Evolutionary conservation across 2,797 vertebrate species (phyloP), one percentile per base, ranked within the genome.

Genomic region (Perodicticus potto): DNA sequence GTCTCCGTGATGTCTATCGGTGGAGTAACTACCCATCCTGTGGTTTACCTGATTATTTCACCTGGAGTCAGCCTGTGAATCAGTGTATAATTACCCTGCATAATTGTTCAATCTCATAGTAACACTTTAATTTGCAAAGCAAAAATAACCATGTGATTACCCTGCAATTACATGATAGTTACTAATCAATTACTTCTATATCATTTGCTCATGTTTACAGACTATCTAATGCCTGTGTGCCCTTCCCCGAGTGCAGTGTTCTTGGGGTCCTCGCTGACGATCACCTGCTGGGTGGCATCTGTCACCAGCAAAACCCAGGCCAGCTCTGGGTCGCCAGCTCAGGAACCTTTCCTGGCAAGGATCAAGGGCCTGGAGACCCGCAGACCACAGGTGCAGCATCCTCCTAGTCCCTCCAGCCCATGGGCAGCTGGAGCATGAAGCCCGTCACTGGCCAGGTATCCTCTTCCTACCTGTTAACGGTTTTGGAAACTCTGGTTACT

Each of bases 61-160:
- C 95, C 94, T 87, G 17, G 93, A 73, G 20, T 83, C 89, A 69
- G 70, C 13, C n/a, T 86, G 91, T 96, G 97, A 95, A 96, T 97
- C 82, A 0, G 0, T 59, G 76, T 61, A 91, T 98, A 98, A 98
- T 97, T 98, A 95, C 97, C 97, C 97, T 25, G 4, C 83, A 89
- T 96, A 98, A 98, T 98, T 98, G 98, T 98, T 97, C 98, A 97
- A 97, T 97, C 98, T 97, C 94, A 76, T 92, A 96, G 92, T 97
- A 98, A 97, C 98, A 96, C 97, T 98, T 97, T 95, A 97, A 98
- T 98, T 98, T 98, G 98, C 97, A 98, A 98, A 98, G 98, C 97
- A 98, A 98, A 98, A 98, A 97, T 98, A 98, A 98, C 98, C 98
- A 91, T 98, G 97, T 98, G 98, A 98, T 98, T 98, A 97, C 96